Percentiles rank a stretch among this genome's conserved stretches.
Conservation (phyloP, 2,797 vertebrate species). For the Champsocephalus esox region DNA sequence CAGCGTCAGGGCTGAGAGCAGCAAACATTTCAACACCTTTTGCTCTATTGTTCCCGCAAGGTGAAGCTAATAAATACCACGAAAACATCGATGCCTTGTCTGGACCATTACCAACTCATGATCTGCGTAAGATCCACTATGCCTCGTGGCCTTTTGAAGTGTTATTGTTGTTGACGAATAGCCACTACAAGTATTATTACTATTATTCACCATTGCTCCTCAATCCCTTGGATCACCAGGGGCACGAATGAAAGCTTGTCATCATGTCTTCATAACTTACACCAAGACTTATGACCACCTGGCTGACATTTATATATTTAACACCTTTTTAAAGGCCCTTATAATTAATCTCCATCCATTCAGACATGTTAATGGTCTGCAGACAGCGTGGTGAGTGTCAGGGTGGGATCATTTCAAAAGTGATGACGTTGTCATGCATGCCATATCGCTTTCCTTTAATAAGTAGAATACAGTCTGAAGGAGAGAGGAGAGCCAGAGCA, state of each 20-base stretch:
- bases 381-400: slow-evolving; percentile 30
- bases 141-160: no score
- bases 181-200: no score
- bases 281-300: slow-evolving; percentile 22
- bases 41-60: no score
- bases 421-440: slow-evolving; percentile 5
- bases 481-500: slow-evolving; percentile 46
- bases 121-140: no score
- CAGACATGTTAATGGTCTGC: slow-evolving; percentile 10
- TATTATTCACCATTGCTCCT: no score
- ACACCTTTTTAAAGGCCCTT: slow-evolving; percentile 21
- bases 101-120: no score
- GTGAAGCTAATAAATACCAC: no score
- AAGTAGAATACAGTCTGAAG: slow-evolving; percentile 56
- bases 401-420: slow-evolving; percentile 42
- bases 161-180: no score
- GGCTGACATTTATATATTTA: slow-evolving; percentile 14
- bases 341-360: slow-evolving; percentile 22
- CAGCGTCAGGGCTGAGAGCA: no score
- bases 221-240: not conserved
- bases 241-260: not conserved
- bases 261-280: not conserved
- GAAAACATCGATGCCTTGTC: no score
- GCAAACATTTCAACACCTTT: no score
- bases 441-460: slow-evolving; percentile 15